phyloP scores from a whole-genome alignment of 2,113 vertebrate species.

The Syrrhaptes paradoxus region DNA sequence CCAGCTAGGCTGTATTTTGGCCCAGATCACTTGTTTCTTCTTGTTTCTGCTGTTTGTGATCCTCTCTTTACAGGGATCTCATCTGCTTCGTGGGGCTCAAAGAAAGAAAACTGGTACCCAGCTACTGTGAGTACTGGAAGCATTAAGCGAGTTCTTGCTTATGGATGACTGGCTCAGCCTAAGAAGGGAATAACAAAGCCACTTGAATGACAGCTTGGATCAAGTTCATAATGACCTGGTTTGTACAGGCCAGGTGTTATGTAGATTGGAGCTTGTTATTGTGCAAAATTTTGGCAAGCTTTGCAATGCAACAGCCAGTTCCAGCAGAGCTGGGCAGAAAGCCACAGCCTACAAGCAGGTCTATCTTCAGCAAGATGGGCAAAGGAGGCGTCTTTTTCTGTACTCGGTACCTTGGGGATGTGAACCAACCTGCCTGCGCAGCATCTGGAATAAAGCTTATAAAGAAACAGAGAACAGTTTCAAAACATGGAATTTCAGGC shows the following conservation, averaged over 20 bases:
- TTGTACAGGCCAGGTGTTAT: slow-evolving; percentile 82
- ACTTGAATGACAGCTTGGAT: slow-evolving; percentile 77
- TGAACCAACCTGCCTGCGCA: slow-evolving; percentile 36
- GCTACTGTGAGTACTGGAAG: background rate
- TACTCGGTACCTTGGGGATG: slow-evolving; percentile 40
- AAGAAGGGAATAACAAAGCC: slow-evolving; percentile 73
- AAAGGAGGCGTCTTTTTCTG: slow-evolving; percentile 36
- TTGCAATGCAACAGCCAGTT: slow-evolving; percentile 48
- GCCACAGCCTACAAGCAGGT: slow-evolving; percentile 70
- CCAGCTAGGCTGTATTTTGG: background rate
- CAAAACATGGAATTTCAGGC: background rate
- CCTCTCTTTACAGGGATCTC: background rate
- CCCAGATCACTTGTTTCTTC: background rate
- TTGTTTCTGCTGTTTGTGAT: background rate
- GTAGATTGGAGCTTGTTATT: slow-evolving; percentile 80
- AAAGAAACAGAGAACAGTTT: slow-evolving; percentile 9
- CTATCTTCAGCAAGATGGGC: slow-evolving; percentile 55
- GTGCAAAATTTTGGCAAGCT: slow-evolving; percentile 78
- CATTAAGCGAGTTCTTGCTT: background rate
- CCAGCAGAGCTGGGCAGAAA: slow-evolving; percentile 74
- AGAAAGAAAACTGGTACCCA: background rate
- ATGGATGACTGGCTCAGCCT: slow-evolving; percentile 20
- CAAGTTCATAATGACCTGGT: slow-evolving; percentile 78
- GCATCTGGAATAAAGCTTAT: slow-evolving; percentile 45
- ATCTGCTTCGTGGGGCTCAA: background rate